These are phyloP conservation scores for Crypturellus undulatus DNA, from an alignment of 2,113 vertebrate genomes.

Conservation along the genomic window DNA sequence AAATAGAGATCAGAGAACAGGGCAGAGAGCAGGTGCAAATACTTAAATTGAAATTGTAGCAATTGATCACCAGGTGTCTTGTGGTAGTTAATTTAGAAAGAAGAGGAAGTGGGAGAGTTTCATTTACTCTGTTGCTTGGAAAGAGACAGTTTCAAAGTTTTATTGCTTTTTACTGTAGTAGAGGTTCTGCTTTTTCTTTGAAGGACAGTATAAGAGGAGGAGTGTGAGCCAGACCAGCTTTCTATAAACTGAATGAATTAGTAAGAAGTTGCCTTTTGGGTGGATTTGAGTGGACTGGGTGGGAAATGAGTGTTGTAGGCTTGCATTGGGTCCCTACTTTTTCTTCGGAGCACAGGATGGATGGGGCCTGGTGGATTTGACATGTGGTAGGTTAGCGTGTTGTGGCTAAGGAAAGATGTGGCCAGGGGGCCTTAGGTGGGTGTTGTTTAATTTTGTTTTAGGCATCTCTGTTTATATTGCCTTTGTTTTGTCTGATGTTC, in stretches of 20 bases:
- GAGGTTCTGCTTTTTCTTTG: not conserved
- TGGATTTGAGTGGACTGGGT: not conserved
- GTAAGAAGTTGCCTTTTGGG: not conserved
- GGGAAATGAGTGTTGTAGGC: not conserved
- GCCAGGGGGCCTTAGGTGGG: fast-evolving
- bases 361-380: not conserved
- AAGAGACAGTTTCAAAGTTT: not conserved
- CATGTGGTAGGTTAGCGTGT: not conserved
- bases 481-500: not conserved
- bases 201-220: not conserved
- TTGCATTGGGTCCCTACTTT: not conserved
- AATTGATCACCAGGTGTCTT: not conserved
- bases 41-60: not conserved
- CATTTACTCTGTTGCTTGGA: not conserved
- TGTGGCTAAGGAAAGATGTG: not conserved
- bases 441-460: not conserved
- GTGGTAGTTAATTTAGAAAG: not conserved
- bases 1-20: too few species aligned
- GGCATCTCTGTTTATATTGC: not conserved
- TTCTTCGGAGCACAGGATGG: not conserved
- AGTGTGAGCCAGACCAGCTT: not conserved
- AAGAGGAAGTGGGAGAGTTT: not conserved
- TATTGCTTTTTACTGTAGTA: not conserved
- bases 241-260: not conserved
- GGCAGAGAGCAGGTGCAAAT: not conserved